Conservation (phyloP, 2,113 vertebrate genomes). For the Girardinichthys multiradiatus region DNA sequence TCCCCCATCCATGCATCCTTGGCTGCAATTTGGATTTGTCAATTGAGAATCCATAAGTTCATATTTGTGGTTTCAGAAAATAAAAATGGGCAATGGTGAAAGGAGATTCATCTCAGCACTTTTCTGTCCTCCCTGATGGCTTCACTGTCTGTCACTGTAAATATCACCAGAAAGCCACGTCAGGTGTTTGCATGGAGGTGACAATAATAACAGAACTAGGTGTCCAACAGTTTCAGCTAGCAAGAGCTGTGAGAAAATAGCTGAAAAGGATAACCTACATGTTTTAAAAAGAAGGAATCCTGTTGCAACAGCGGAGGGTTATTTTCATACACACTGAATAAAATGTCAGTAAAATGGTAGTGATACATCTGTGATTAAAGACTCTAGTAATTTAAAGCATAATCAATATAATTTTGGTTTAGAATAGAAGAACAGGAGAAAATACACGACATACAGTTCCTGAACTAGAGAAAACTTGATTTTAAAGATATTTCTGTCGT, state of each 20-base stretch:
- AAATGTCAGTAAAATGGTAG: too few species aligned
- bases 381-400: too few species aligned
- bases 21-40: constrained; percentile 62
- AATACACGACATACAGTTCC: too few species aligned
- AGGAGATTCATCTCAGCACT: constrained; percentile 76
- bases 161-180: constrained; percentile 73
- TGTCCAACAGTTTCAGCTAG: constrained; percentile 45
- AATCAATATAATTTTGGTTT: too few species aligned
- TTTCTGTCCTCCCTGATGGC: constrained; percentile 64
- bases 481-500: too few species aligned
- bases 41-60: constrained; percentile 77
- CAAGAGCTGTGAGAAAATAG: constrained; percentile 35
- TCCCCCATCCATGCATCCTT: constrained; percentile 76
- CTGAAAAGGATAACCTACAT: constrained; percentile 29
- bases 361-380: too few species aligned
- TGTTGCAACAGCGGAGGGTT: too few species aligned
- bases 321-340: too few species aligned
- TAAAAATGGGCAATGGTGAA: constrained; percentile 61
- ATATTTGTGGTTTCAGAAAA: constrained; percentile 72
- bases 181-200: constrained; percentile 76
- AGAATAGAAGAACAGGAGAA: too few species aligned
- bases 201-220: constrained; percentile 50
- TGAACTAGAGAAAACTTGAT: too few species aligned
- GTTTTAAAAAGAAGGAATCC: too few species aligned
- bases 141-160: constrained; percentile 69